Percentiles rank a stretch among this genome's conserved stretches.
Evolutionary conservation across 2,797 vertebrate species (phyloP).

Genomic region (Acipenser oxyrinchus): DNA sequence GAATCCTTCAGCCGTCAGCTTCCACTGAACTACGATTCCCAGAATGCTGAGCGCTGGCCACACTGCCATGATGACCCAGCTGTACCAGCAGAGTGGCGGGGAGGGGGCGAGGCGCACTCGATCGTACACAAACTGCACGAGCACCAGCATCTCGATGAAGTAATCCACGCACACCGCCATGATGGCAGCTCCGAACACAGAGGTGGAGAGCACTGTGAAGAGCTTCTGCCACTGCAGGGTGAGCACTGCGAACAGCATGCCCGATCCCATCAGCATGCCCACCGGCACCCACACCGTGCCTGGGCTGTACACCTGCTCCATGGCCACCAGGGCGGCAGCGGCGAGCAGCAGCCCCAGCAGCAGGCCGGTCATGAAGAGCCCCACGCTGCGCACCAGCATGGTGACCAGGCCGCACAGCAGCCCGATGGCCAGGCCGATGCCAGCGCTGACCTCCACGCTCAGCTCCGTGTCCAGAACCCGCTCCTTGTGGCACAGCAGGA

Average conservation of each 20-base stretch:
- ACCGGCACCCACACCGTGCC: slow-evolving; percentile 74
- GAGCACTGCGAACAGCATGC: slow-evolving; percentile 75
- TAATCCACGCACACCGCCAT: slow-evolving; percentile 75
- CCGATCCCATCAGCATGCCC: slow-evolving; percentile 64
- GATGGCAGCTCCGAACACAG: slow-evolving; percentile 69
- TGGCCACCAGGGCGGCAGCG: slow-evolving; percentile 56
- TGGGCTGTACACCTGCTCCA: slow-evolving; percentile 65
- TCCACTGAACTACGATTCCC: slow-evolving; percentile 77
- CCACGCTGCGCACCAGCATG: slow-evolving; percentile 77
- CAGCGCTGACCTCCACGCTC: slow-evolving; percentile 74
- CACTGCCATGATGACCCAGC: slow-evolving; percentile 76
- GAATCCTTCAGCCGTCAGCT: slow-evolving; percentile 67
- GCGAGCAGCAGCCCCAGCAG: slow-evolving; percentile 74
- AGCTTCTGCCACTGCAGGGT: slow-evolving; percentile 76
- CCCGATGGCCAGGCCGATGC: slow-evolving; percentile 79
- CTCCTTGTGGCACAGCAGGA: slow-evolving; percentile 80
- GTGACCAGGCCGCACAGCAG: slow-evolving; percentile 82
- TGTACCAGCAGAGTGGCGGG: slow-evolving; percentile 74
- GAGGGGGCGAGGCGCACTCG: slow-evolving; percentile 58
- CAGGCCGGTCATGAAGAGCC: slow-evolving; percentile 81
- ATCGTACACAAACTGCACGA: slow-evolving; percentile 60
- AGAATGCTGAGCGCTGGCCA: slow-evolving; percentile 74
- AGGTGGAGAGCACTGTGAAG: slow-evolving; percentile 72
- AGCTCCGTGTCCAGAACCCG: slow-evolving; percentile 76
- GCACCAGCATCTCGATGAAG: slow-evolving; percentile 68